These are phyloP conservation scores for Cardiocondyla obscurior DNA, from an alignment of 1,140 invertebrate genomes.

Conservation along the genomic window DNA sequence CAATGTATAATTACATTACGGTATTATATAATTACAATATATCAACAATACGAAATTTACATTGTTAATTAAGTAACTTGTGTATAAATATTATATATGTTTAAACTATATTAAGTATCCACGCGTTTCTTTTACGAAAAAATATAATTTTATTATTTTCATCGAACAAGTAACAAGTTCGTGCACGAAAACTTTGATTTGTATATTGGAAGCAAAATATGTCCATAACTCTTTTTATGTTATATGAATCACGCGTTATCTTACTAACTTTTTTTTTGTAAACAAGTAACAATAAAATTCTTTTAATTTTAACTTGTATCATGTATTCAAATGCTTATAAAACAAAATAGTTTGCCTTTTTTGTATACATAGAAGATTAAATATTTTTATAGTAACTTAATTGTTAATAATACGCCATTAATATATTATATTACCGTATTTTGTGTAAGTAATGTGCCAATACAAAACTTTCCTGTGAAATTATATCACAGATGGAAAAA, in stretches of 20 bases:
- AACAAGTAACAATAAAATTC: conserved; percentile 1
- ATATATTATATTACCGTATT: conserved; percentile 2
- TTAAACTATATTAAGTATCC: conserved; percentile 62
- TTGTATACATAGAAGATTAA: conserved; percentile 7
- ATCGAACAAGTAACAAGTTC: conserved; percentile 44
- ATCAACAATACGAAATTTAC: conserved; percentile 67
- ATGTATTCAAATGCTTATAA: neutral
- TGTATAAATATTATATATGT: conserved; percentile 49
- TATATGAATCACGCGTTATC: conserved; percentile 8
- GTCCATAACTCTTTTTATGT: conserved; percentile 7
- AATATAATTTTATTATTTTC: conserved; percentile 69
- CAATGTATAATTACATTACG: conserved; percentile 14
- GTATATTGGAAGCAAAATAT: conserved; percentile 31
- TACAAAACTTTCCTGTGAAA: conserved; percentile 39
- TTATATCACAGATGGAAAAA: conserved; percentile 28
- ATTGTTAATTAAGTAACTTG: conserved; percentile 68
- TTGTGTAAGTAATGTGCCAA: conserved; percentile 30
- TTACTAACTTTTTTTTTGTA: neutral
- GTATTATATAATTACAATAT: conserved; percentile 29
- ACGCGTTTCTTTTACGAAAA: conserved; percentile 62
- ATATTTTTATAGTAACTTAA: conserved; percentile 13
- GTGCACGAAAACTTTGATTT: conserved; percentile 14
- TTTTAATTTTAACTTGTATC: conserved; percentile 4
- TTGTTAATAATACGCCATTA: conserved; percentile 2
- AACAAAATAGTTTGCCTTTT: neutral